These are phyloP conservation scores for Azemiops feae DNA, from an alignment of 2,113 vertebrate genomes.

Conservation along the genomic window DNA sequence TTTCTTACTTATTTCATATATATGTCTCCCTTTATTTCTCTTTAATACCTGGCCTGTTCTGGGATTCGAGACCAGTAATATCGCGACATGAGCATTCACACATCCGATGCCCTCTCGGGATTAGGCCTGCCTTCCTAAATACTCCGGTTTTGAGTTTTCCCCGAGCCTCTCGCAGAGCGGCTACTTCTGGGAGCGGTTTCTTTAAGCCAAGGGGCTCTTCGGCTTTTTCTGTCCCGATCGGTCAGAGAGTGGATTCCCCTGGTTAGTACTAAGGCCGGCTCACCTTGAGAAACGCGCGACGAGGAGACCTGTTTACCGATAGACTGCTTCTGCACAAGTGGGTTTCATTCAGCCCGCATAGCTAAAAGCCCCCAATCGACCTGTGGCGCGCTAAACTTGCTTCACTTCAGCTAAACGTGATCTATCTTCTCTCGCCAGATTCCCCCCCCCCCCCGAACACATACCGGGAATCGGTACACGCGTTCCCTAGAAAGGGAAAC, in stretches of 20 bases:
- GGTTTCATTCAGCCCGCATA: neutral
- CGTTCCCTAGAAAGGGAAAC: neutral
- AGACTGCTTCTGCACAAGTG: neutral
- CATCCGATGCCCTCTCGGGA: neutral
- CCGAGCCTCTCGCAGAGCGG: neutral
- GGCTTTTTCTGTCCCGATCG: neutral
- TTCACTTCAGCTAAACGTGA: neutral
- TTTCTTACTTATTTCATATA: neutral
- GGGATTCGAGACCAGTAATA: neutral
- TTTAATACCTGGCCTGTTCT: neutral
- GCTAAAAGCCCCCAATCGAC: neutral
- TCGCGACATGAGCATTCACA: neutral
- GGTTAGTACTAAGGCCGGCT: neutral
- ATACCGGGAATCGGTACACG: neutral
- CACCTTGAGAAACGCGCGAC: neutral
- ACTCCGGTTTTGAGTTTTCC: neutral
- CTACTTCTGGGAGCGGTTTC: neutral
- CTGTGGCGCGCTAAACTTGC: neutral
- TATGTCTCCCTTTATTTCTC: neutral
- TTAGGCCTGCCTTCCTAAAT: neutral
- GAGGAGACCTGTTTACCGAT: neutral
- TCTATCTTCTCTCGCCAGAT: neutral
- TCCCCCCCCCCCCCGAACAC: accelerated
- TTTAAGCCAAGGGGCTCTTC: neutral
- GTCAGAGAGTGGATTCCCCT: neutral